Conservation (phyloP, 2,888 invertebrate genomes). For the Brachyptera risi region DNA sequence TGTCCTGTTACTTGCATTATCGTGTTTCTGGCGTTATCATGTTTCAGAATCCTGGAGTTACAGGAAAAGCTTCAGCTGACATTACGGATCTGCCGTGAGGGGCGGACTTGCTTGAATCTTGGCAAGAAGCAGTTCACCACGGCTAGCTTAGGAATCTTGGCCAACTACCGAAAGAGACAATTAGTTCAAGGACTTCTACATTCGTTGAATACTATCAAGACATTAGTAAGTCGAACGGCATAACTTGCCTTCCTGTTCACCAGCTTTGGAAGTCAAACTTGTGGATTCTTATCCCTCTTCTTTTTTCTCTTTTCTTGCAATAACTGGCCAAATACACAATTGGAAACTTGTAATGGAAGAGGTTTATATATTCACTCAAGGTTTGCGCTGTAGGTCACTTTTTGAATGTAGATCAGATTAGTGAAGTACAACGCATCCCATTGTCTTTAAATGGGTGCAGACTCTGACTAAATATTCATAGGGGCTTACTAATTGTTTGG, state of each 20-base stretch:
- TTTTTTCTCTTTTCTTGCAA: too few species aligned
- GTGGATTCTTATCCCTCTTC: not conserved
- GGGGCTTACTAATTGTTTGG: too few species aligned
- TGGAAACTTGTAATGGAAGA: too few species aligned
- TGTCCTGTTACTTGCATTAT: not conserved
- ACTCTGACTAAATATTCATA: too few species aligned
- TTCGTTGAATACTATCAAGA: slow-evolving; percentile 74
- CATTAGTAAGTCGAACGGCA: slow-evolving; percentile 54
- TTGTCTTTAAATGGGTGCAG: too few species aligned
- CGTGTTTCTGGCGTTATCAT: not conserved
- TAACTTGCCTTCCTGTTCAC: not conserved
- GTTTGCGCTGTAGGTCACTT: too few species aligned
- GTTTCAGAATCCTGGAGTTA: slow-evolving; percentile 60
- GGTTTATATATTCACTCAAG: too few species aligned
- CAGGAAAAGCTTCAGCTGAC: slow-evolving; percentile 66
- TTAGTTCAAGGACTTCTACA: slow-evolving; percentile 74
- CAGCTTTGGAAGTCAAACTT: too few species aligned
- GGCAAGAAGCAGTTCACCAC: slow-evolving; percentile 80
- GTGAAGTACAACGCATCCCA: too few species aligned
- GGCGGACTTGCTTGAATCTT: slow-evolving; percentile 65
- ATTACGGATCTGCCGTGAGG: slow-evolving; percentile 64
- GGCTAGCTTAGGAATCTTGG: slow-evolving; percentile 82
- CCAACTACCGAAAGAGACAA: slow-evolving; percentile 86
- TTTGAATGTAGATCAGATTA: too few species aligned
- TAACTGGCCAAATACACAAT: too few species aligned